Conservation (phyloP, 2,888 invertebrate species). For the Oasisia sp. region DNA sequence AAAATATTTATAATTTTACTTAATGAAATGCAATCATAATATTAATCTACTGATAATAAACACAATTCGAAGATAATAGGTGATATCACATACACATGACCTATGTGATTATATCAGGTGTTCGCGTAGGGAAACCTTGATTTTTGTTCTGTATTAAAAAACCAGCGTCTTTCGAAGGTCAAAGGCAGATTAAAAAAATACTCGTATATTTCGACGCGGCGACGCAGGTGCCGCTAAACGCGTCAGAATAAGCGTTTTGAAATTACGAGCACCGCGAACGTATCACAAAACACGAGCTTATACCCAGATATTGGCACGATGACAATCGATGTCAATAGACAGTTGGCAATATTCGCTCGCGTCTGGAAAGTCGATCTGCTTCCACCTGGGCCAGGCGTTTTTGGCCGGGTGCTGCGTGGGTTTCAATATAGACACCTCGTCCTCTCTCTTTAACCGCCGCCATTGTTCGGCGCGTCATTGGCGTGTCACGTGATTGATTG, state of each 20-base stretch:
- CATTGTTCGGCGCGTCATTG: background rate
- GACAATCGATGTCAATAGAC: background rate
- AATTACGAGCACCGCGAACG: background rate
- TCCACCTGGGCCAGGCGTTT: background rate
- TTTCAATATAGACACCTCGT: slow-evolving; percentile 17
- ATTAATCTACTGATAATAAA: background rate
- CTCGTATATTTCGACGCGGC: background rate
- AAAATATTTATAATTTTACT: too few species aligned
- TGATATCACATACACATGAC: background rate
- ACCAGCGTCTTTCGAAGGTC: background rate
- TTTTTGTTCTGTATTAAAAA: background rate
- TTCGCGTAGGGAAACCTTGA: background rate
- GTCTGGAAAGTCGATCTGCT: background rate
- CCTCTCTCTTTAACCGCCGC: background rate
- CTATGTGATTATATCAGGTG: background rate
- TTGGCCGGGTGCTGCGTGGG: background rate
- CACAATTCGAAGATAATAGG: background rate
- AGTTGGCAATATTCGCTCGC: background rate
- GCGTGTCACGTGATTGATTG: background rate
- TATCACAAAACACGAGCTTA: background rate
- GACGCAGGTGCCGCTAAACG: background rate
- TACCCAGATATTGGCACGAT: background rate
- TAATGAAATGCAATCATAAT: too few species aligned
- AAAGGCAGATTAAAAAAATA: background rate
- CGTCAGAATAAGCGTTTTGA: background rate